Evolutionary conservation across 2,113 vertebrate genomes (phyloP), one percentile per base, ranked within the genome.

Genomic region (Calyptomena viridis): DNA sequence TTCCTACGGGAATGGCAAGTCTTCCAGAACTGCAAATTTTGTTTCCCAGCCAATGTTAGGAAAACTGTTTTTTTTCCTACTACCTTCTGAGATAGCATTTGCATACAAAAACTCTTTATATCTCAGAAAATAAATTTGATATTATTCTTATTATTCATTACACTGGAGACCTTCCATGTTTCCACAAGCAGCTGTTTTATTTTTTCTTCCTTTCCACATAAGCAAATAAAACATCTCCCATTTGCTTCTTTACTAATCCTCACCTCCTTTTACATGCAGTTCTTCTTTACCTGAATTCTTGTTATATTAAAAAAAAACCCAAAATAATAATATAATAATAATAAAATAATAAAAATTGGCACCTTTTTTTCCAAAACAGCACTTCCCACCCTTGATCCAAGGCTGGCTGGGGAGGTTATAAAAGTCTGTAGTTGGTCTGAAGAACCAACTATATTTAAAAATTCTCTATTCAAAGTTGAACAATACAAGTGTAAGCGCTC

Each of bases 1-100:
- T 82, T 96, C 88, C 88, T 95, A 91, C 84, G 92, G 92, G 96
- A 96, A 91, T 82, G 2, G 0, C 50, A 96, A 96, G 56, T 92
- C 83, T 95, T 95, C 80, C 92, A 94, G 92, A 94, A 92, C 92
- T 81, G 56, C 68, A 92, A 89, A 89, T 89, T 84, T 84, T 91
- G 73, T 90, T 93, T 87, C 66, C 56, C 53, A 58, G 73, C 56
- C 92, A 94, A 47, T 31, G 30, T 84, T 62, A 92, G 66, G 58
- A 75, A 97, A 90, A 78, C 31, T 60, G 73, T 6, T 40, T 85
- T 89, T 84, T 92, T 94, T 82, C 68, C 60, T 86, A 92, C 62
- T 84, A 84, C 53, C 40, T 94, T 87, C 88, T 95, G 66, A 90
- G 73, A 93, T 55, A 92, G 40, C 18, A 89, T 87, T 93, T 96